Evolutionary conservation across 1,140 invertebrate species (phyloP), one percentile per base, ranked within the genome.

Genomic region (Bombus pyrosoma): DNA sequence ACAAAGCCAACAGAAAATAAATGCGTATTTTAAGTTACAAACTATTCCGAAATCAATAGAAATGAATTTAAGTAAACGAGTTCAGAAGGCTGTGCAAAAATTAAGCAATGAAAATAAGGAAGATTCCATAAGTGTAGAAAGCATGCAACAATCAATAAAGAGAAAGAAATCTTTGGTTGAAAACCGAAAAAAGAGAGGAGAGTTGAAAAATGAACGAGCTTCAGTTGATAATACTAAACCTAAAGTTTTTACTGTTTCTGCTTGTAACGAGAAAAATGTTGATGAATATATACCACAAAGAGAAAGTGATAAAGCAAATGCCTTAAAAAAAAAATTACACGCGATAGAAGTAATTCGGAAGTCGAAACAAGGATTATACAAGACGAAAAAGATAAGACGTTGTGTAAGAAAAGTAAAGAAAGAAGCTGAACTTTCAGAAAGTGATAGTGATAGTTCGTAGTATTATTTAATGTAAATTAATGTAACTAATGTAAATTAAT

Each of bases 321-420:
- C 97, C 66, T 93, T 97, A 59, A 95, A 97, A 88, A 97, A 96
- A 73, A 98, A 97, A 95, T 90, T 97, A 62, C 97, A 97, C 93
- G 97, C 98, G 18, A 97, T 98, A 69, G 97, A 98, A 93, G 87
- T 97, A 79, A 96, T 97, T 88, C 96, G 97, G 88, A 97, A 97
- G 92, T 96, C 97, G 12, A 96, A 96, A 90, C 95, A 96, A 89
- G 96, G 96, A 87, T 93, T 95, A n/a, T 95, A 94, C 69, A 95
- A 93, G 86, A 95, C 96, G 74, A 95, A 94, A 83, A 96, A 96
- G 83, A 93, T 95, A 66, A 94, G 93, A 80, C 94, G 93, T 77
- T 93, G 91, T 81, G 53, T 92, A 32, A 94, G 93, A 75, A 90
- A 95, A 91, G 94, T 96, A 4, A 96, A 96, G 93, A 94, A 96